Evolutionary conservation across 2,888 invertebrate genomes (phyloP).

Genomic region (Meloe dianella): DNA sequence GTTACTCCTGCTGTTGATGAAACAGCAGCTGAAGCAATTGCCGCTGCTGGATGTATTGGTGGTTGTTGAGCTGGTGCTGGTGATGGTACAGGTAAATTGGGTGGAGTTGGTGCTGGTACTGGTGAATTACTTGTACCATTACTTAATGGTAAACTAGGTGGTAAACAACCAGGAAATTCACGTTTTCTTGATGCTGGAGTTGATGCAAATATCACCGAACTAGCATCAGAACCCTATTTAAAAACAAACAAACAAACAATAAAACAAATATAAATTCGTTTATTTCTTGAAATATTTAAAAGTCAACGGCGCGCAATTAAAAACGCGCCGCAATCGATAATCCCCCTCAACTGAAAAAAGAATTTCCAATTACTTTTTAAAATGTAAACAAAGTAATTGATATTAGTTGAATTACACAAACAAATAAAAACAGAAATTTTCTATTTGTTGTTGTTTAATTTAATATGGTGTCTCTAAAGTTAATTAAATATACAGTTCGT

Average conservation of each 20-base stretch:
- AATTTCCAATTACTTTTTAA: neutral
- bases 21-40: constrained; percentile 49
- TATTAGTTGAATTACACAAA: neutral
- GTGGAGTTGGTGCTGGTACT: constrained; percentile 69
- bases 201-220: constrained; percentile 64
- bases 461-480: constrained; percentile 7
- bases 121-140: constrained; percentile 70
- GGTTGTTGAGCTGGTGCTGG: constrained; percentile 74
- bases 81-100: constrained; percentile 70
- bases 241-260: constrained; percentile 45
- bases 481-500: constrained; percentile 4
- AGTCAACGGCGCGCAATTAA: constrained; percentile 44
- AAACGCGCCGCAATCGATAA: constrained; percentile 49
- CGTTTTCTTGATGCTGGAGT: constrained; percentile 73
- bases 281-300: neutral
- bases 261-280: neutral
- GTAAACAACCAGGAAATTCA: constrained; percentile 64
- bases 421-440: neutral
- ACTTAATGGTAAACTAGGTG: constrained; percentile 65
- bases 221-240: constrained; percentile 76
- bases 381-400: neutral
- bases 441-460: neutral
- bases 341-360: constrained; percentile 27
- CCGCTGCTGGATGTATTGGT: constrained; percentile 55
- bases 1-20: constrained; percentile 43